Evolutionary conservation across 2,888 invertebrate genomes (phyloP), one percentile per base, ranked within the genome.

Genomic region (Coenonympha arcania): DNA sequence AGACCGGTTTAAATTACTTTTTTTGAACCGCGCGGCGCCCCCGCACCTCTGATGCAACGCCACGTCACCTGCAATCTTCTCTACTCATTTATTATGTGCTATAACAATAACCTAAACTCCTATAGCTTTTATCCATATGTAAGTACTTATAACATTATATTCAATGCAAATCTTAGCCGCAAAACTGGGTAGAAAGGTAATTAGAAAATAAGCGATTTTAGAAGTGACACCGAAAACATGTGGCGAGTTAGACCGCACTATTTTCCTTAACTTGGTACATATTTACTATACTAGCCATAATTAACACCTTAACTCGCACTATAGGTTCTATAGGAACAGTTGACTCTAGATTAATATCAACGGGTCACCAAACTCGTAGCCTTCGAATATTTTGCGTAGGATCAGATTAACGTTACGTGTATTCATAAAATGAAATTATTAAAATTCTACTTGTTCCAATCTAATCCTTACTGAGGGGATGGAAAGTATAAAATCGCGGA

Each of bases 1-100:
- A 62, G 68, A 76, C 78, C 69, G 76, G 78, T 78, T 75, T 57
- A 61, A 61, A 66, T 66, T 53, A 60, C 61, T 68, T 75, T 70
- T 68, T 34, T 68, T 31, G 13, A 44, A 48, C 60, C 58, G 54
- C 52, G 52, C 52, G 55, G 50, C 51, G 51, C 45, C 51, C 51
- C 45, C 51, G 41, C 48, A n/a, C 40, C n/a, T 44, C 15, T 39
- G 26, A 36, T 46, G 45, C 44, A 52, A 45, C 33, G 42, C 18
- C 16, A 31, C 30, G 30, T 36, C 36, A 41, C 34, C 19, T 31
- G 39, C n/a, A 45, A n/a, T n/a, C n/a, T n/a, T n/a, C n/a, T n/a
- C n/a, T n/a, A n/a, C n/a, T n/a, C n/a, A n/a, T n/a, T n/a, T 8
- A 15, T 18, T 5, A 9, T 30, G n/a, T 18, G 20, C 6, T 13